Conservation (phyloP, 2,888 invertebrate genomes). For the Ganaspis brasiliensis region DNA sequence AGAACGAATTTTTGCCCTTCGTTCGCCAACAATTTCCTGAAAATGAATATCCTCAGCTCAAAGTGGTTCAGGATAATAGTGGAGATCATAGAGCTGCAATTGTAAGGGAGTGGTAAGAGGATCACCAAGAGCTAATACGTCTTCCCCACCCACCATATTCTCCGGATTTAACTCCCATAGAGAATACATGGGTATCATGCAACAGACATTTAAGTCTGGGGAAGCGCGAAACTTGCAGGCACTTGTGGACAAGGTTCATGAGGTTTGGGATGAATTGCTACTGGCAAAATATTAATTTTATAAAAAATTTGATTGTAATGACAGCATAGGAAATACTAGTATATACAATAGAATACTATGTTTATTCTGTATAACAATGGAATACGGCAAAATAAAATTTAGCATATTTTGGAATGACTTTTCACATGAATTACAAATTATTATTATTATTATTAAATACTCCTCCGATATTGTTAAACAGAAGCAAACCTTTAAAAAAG, state of each 20-base stretch:
- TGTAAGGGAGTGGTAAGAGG: conserved; percentile 54
- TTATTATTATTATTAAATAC: no score
- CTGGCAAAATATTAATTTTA: no score
- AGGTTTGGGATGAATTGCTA: background rate
- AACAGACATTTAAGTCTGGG: background rate
- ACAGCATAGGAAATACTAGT: no score
- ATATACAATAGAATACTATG: no score
- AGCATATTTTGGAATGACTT: no score
- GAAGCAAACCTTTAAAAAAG: no score
- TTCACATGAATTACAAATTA: no score
- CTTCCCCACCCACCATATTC: conserved; percentile 60
- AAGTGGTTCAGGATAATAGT: conserved; percentile 57
- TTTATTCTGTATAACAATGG: no score
- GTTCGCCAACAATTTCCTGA: conserved; percentile 46
- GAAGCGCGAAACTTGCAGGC: background rate
- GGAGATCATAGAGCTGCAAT: conserved; percentile 54
- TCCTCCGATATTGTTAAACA: no score
- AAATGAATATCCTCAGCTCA: conserved; percentile 32
- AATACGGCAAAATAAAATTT: no score
- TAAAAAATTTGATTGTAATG: no score
- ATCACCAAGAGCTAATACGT: conserved; percentile 53
- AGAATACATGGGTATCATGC: conserved; percentile 62
- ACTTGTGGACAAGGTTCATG: background rate
- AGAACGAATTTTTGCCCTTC: no score
- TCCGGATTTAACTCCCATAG: conserved; percentile 62